Evolutionary conservation across 1,140 invertebrate genomes (phyloP).

Genomic region (Sipha flava): DNA sequence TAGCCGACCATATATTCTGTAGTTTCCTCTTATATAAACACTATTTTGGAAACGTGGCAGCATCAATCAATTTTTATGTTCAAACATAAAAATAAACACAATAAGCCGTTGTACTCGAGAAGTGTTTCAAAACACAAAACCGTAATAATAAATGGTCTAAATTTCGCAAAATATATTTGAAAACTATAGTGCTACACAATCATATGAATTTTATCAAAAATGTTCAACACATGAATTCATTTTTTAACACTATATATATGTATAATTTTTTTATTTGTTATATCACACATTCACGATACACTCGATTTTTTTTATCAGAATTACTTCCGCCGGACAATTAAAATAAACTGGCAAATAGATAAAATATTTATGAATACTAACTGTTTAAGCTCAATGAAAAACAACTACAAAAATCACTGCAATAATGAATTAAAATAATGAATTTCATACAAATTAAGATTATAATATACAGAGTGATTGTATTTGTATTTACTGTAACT

Average conservation of each 20-base stretch:
- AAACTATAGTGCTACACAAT: no score
- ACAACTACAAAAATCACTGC: not conserved
- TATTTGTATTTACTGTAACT: not conserved
- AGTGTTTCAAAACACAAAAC: no score
- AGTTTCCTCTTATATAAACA: not conserved
- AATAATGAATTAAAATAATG: not conserved
- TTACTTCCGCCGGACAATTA: constrained; percentile 20
- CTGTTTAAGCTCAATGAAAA: not conserved
- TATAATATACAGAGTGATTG: not conserved
- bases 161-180: no score
- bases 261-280: no score
- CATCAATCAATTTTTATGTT: no score
- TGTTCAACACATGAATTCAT: no score
- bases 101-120: no score
- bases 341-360: not conserved
- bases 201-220: no score
- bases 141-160: no score
- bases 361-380: not conserved
- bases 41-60: not conserved
- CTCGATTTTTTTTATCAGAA: not conserved
- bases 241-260: no score
- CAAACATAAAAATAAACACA: no score
- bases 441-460: not conserved
- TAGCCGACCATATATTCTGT: not conserved
- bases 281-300: not conserved